phyloP scores from a whole-genome alignment of 2,888 invertebrate genomes.

The Aquatica leii region DNA sequence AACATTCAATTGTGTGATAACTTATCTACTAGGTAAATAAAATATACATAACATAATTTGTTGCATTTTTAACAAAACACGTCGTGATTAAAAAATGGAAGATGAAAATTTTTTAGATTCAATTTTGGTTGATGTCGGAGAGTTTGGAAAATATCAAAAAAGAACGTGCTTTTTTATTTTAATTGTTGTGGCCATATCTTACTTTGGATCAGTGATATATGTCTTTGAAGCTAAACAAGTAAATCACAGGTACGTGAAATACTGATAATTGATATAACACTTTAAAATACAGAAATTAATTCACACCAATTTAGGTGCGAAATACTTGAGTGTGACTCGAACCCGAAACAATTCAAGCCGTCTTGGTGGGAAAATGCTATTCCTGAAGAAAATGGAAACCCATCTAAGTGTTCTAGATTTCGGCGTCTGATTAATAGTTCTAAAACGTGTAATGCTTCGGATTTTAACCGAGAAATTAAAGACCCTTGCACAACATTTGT shows the following conservation, averaged over 20 bases:
- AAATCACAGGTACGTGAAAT: not conserved
- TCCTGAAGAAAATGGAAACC: not conserved
- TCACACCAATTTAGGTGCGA: not conserved
- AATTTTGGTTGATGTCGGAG: constrained; percentile 66
- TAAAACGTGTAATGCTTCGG: not conserved
- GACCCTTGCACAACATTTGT: constrained; percentile 54
- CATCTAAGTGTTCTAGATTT: not conserved
- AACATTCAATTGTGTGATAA: no score
- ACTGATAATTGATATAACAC: not conserved
- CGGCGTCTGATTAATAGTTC: not conserved
- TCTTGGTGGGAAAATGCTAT: constrained; percentile 7
- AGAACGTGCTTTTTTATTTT: constrained; percentile 67
- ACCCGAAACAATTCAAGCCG: not conserved
- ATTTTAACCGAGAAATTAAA: not conserved
- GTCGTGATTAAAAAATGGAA: not conserved
- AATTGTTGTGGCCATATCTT: constrained; percentile 68
- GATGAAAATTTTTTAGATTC: constrained; percentile 58
- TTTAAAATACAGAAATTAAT: no score
- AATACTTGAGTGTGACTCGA: not conserved
- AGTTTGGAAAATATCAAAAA: constrained; percentile 73
- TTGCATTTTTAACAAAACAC: no score
- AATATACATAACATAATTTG: no score
- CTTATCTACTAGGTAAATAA: no score
- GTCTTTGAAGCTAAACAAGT: constrained; percentile 58
- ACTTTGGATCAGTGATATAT: constrained; percentile 72